Conservation (phyloP, 2,888 invertebrate genomes). For the Hydrotaea diabolus region DNA sequence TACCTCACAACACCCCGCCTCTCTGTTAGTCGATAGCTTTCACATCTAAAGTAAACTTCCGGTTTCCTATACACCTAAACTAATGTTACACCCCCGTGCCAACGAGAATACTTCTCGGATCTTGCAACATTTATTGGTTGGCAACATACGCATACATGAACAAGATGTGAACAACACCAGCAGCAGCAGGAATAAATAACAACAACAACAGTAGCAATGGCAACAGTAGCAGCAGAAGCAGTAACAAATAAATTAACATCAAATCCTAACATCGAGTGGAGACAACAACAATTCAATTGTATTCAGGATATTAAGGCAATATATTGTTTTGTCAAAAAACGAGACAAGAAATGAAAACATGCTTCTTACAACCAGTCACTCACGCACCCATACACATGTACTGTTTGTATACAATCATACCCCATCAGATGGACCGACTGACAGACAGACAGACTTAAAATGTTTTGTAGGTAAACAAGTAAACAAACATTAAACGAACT, state of each 20-base stretch:
- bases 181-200: too few relatives aligned
- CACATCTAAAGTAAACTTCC: conserved; percentile 44
- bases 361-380: conserved; percentile 12
- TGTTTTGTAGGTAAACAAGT: conserved; percentile 28
- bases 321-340: conserved; percentile 24
- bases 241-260: conserved; percentile 32
- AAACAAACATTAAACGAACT: conserved; percentile 38
- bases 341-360: conserved; percentile 28
- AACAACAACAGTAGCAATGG: not conserved
- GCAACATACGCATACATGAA: conserved; percentile 10
- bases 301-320: conserved; percentile 64
- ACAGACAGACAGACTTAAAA: not conserved
- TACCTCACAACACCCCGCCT: not conserved
- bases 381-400: not conserved
- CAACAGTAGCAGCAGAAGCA: not conserved
- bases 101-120: too few relatives aligned
- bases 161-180: not conserved
- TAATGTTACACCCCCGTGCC: conserved; percentile 6
- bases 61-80: conserved; percentile 40
- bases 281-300: conserved; percentile 61
- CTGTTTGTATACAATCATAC: not conserved
- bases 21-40: not conserved
- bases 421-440: not conserved
- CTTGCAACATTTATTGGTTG: conserved; percentile 12
- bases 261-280: conserved; percentile 32